Evolutionary conservation across 2,113 vertebrate species (phyloP).

Genomic region (Centropus unirufus): DNA sequence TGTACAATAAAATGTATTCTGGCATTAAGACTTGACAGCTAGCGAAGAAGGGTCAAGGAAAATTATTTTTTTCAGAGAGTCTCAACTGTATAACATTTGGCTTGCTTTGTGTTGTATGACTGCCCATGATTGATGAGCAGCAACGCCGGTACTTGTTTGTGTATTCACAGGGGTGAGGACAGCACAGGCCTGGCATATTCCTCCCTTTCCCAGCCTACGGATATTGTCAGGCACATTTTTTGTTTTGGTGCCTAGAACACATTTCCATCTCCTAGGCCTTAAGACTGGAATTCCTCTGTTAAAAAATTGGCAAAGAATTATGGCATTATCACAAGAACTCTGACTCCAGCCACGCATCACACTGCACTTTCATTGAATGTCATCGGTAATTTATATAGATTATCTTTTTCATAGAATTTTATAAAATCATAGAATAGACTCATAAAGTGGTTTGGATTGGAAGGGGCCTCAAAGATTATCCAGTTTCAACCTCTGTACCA

Average conservation of each 20-base stretch:
- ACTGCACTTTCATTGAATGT: accelerated
- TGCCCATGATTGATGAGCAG: not conserved
- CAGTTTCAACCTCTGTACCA: too few relatives aligned
- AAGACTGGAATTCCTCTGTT: not conserved
- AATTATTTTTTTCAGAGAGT: not conserved
- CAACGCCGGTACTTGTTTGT: not conserved
- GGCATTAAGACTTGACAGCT: not conserved
- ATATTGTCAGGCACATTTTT: not conserved
- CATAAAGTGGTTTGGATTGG: too few relatives aligned
- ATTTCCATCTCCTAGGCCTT: accelerated
- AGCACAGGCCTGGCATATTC: not conserved
- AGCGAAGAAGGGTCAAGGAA: not conserved
- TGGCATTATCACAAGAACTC: not conserved
- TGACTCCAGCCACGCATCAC: not conserved
- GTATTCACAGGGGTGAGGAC: not conserved
- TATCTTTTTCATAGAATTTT: not conserved
- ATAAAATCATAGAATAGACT: too few relatives aligned
- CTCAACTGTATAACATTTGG: not conserved
- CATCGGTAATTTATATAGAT: not conserved
- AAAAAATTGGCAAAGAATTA: not conserved
- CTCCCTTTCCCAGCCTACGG: not conserved
- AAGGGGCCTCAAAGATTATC: too few relatives aligned
- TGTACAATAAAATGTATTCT: not conserved
- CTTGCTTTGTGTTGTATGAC: not conserved
- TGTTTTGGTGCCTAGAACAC: not conserved